Evolutionary conservation across 2,113 vertebrate species (phyloP), one percentile per base, ranked within the genome.

Genomic region (Oryzias melastigma): DNA sequence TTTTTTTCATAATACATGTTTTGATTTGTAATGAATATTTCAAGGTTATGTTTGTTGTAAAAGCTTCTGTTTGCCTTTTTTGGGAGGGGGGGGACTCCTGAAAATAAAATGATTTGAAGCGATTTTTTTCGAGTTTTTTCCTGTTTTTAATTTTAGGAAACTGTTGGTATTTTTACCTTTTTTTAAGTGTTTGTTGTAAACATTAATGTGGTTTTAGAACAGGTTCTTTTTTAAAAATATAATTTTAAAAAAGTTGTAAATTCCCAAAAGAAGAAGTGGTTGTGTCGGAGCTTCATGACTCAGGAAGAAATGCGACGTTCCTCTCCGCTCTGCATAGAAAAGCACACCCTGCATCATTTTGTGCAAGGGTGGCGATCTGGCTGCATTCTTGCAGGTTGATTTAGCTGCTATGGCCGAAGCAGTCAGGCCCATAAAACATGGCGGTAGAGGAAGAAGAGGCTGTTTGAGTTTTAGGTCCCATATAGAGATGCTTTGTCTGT

Each of bases 371-470:
- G 68, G 65, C 78, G 81, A 80, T 87, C 82, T 56, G 65, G 72
- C 71, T 75, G 75, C 82, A 87, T 89, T 91, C 88, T 85, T 90
- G 82, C 77, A 81, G 85, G 82, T 85, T 87, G 86, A 90, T 87
- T 82, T 85, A 77, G 89, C 86, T 88, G 82, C 89, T 78, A 85
- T 87, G 90, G 89, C 83, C 86, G 78, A 87, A 73, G 85, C 89
- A 88, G 79, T 81, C 86, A 85, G 81, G 91, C 90, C 81, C 80
- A 71, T 85, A 89, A 90, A 88, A 86, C 77, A 73, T 74, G 73
- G 83, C 73, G 71, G 77, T 64, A 78, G 73, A 80, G 49, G 73
- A 71, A 68, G 64, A 68, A 69, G 81, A 49, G 73, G 83, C 72
- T 52, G 75, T 14, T 40, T 16, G 63, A 77, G 80, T 70, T 73